Base-by-base conservation (phyloP, 2,888 invertebrate species). In the Drosophila pseudotakahashii region DNA sequence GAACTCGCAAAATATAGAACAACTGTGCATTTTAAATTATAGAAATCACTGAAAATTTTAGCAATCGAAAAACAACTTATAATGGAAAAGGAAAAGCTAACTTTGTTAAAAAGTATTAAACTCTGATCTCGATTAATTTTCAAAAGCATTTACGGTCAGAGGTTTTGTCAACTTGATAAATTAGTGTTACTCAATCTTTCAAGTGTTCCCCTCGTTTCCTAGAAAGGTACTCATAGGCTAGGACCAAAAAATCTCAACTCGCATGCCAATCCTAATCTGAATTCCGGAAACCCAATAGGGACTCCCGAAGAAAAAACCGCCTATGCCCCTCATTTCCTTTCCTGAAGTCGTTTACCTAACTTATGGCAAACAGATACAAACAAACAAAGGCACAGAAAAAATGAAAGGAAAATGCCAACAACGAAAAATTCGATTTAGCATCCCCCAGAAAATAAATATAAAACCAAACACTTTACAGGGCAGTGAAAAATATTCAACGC, bases 401-500 rank as follows among this genome's bases (percentile, higher is more conserved):
- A 64, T 47, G 52, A 64, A 54, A 54, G 39, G 34, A 41, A 34
- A 71, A 66, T 50, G 45, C 30, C 48, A 47, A 64, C 34, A 41
- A 66, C 39, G 34, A 34, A 32, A 74, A 78, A 82, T 83, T 82
- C 87, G 82, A 82, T 86, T 81, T 82, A 73, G 48, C 63, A 75
- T 47, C 52, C 64, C 48, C 23, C 7, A 32, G 66, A 34, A 54
- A 60, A 55, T 47, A 53, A 54, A 70, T 37, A 44, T 47, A 61
- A 79, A 71, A 59, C 54, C 78, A 79, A 82, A 79, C 86, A 81
- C 81, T 82, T 82, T 70, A 44, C 68, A 69, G 34, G 67, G 50
- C 66, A 44, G 62, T 52, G 55, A 73, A 78, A 83, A 86, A 82
- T 82, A 82, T 81, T 88, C 83, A 82, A 75, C 83, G 86, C 86